Conservation (phyloP, 2,888 invertebrate species). For the Amphipoea lucens region DNA sequence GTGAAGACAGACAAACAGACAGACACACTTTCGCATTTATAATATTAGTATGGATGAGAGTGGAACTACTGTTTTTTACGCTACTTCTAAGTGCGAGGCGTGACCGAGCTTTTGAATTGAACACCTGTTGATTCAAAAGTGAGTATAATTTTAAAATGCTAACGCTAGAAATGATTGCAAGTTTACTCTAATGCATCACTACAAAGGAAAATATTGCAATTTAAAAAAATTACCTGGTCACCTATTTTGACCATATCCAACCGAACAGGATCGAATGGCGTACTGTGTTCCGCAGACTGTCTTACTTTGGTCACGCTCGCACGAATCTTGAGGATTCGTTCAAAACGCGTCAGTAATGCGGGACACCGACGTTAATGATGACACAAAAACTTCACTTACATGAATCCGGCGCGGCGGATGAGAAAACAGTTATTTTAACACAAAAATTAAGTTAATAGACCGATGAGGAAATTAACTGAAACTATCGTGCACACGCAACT, state of each 20-base stretch:
- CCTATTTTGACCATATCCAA: slow-evolving; percentile 79
- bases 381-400: slow-evolving; percentile 87
- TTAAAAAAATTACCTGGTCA: slow-evolving; percentile 75
- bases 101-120: slow-evolving; percentile 64
- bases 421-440: slow-evolving; percentile 75
- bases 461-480: slow-evolving; percentile 76
- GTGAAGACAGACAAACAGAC: no score
- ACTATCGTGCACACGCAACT: slow-evolving; percentile 81
- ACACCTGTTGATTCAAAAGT: slow-evolving; percentile 78
- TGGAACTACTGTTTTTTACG: slow-evolving; percentile 21
- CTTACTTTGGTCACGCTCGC: slow-evolving; percentile 78
- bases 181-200: slow-evolving; percentile 22
- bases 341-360: slow-evolving; percentile 79
- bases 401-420: slow-evolving; percentile 77
- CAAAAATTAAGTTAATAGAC: slow-evolving; percentile 81
- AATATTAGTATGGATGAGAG: not conserved
- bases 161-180: slow-evolving; percentile 43
- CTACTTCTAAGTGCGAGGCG: slow-evolving; percentile 55
- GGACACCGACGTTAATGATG: slow-evolving; percentile 80
- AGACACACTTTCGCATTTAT: no score
- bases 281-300: slow-evolving; percentile 70
- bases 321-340: slow-evolving; percentile 75
- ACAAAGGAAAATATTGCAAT: slow-evolving; percentile 43
- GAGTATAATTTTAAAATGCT: slow-evolving; percentile 56
- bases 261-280: slow-evolving; percentile 68